Base-by-base conservation (phyloP, 2,888 invertebrate species). In the Pecten maximus region DNA sequence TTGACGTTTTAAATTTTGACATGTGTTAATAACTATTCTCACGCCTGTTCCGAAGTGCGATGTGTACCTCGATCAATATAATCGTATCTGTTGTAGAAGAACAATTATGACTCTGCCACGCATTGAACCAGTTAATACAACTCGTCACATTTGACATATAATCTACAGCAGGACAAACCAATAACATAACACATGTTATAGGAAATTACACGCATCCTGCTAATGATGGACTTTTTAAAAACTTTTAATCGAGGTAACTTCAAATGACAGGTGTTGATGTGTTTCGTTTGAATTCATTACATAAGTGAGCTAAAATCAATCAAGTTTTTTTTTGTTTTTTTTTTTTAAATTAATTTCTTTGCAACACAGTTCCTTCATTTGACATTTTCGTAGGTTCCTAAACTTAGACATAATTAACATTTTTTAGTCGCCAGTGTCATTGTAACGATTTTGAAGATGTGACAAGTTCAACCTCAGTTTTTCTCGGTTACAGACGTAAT, bases 51-150 rank as follows among this genome's bases (percentile, higher is more conserved):
- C 35, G 35, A 74, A 74, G 74, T 28, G 74, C 74, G 74, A 74
- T 12, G 74, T 28, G 74, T 74, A 74, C 35, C 74, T 10, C 2
- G 74, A 35, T 35, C 4, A 23, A 10, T 35, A 74, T 35, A 35
- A 28, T 74, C 12, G 28, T 74, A 35, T 35, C 35, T 6, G 35
- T 8, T 6, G n/a, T 35, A 35, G 4, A 4, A 23, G 74, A 74
- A 74, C 74, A 74, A 74, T 74, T 28, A 3, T 10, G 35, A n/a
- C 16, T 35, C 74, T 35, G 4, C 35, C 74, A 74, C 35, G 28
- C 74, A 74, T 74, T 74, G 74, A 74, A 74, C 74, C 74, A 28
- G 74, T 28, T 74, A 74, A 74, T 74, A 35, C 15, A 19, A 74
- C 74, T 28, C 28, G 74, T 74, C 74, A 28, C 3, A 74, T 74